Base-by-base conservation (phyloP, 2,888 invertebrate genomes). In the Aporophyla lueneburgensis region DNA sequence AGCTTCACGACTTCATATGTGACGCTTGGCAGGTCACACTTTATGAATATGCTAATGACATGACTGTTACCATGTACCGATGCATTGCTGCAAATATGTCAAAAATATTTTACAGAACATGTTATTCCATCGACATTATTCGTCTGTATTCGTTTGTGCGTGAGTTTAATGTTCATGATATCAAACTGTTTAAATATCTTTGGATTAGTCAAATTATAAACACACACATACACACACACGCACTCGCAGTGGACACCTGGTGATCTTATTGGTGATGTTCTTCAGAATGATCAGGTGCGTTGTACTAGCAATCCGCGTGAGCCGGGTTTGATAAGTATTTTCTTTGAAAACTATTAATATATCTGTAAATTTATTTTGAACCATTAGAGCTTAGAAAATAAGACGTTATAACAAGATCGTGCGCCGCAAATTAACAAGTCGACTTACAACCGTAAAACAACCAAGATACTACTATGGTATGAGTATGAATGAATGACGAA, bases 401-500 rank as follows among this genome's bases (percentile, higher is more conserved):
- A 68, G 12, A 27, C 3, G 49, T 21, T 27, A 1, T 6, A 59
- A 67, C 2, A 46, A 68, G 54, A 14, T 54, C 67, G 5, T 53
- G 61, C 40, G 16, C 40, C 6, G 5, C 5, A 78, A 61, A 56
- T 63, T 46, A 24, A 58, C 56, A 51, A 21, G 63, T 58, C 56
- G 1, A 46, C 24, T 21, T 79, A 74, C 73, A 74, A 78, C n/a
- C 24, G 27, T 77, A 40, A 66, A 74, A 21, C 33, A 74, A 71
- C 56, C 27, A 69, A 71, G 53, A 68, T 68, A 76, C 62, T 74
- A 78, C 76, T 74, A 61, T 43, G 61, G 62, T 62, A 40, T 19
- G 40, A 63, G 27, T 58, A 81, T 91, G 90, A 90, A 92, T 91
- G 89, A 84, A 87, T 84, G 87, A 87, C 84, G 69, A 70, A 78